A percentile compares a stretch with the other conserved stretches of the same genome.
phyloP scores from a whole-genome alignment of 2,797 vertebrate genomes.

The Hydrophis major region DNA sequence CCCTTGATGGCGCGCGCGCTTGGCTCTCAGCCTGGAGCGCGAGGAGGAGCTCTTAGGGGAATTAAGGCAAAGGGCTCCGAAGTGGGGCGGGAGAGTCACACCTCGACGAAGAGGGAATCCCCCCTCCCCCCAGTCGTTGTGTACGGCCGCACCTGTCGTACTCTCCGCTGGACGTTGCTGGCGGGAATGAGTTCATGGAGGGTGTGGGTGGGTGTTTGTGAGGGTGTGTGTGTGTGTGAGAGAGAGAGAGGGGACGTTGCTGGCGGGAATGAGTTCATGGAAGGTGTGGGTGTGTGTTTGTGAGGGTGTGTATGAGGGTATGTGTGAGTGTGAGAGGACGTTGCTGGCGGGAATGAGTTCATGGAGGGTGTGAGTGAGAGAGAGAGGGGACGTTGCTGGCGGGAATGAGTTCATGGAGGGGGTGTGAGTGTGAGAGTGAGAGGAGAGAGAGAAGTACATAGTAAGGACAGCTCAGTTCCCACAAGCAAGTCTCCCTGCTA shows the following conservation, averaged over 20 bases:
- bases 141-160: background rate
- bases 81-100: background rate
- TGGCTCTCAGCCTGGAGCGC: accelerated
- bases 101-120: background rate
- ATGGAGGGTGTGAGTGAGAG: too few relatives aligned
- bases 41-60: background rate
- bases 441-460: background rate
- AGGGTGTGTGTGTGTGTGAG: too few relatives aligned
- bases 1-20: background rate
- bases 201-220: background rate
- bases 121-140: background rate
- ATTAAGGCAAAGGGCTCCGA: too few relatives aligned
- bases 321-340: too few relatives aligned
- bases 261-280: too few relatives aligned
- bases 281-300: background rate
- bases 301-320: background rate
- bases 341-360: too few relatives aligned
- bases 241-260: too few relatives aligned
- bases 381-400: background rate
- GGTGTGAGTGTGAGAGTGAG: background rate
- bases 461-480: background rate
- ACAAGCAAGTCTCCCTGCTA: background rate
- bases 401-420: background rate
- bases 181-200: too few relatives aligned
- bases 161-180: background rate